These are phyloP conservation scores for Heliconius melpomene DNA, from an alignment of 1,140 invertebrate genomes.

Conservation along the genomic window DNA sequence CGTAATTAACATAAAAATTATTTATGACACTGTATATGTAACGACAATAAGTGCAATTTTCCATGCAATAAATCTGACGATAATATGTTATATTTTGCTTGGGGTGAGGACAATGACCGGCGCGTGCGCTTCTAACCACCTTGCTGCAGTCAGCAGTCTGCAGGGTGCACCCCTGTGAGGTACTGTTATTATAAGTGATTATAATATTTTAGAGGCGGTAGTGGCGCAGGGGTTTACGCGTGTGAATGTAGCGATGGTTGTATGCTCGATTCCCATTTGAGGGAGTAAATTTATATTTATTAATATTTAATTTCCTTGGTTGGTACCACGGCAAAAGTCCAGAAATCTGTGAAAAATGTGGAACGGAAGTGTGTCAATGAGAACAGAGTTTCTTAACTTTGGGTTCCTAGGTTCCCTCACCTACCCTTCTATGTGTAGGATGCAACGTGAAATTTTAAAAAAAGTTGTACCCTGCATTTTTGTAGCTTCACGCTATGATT, in stretches of 20 bases:
- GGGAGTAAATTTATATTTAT: background rate
- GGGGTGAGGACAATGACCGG: slow-evolving; percentile 52
- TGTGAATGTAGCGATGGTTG: background rate
- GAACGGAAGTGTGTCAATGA: too few species aligned
- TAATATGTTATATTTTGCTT: slow-evolving; percentile 69
- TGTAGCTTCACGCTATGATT: too few species aligned
- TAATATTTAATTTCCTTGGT: too few species aligned
- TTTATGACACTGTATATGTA: slow-evolving; percentile 56
- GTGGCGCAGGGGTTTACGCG: background rate
- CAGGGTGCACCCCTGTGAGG: slow-evolving; percentile 32
- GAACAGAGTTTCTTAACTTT: too few species aligned
- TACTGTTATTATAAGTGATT: slow-evolving; percentile 35
- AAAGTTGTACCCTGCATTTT: too few species aligned
- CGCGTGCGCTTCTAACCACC: slow-evolving; percentile 52
- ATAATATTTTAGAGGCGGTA: slow-evolving; percentile 12
- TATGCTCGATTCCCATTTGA: background rate
- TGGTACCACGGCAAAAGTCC: background rate
- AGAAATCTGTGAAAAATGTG: too few species aligned
- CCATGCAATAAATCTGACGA: slow-evolving; percentile 73
- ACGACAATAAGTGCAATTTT: slow-evolving; percentile 75
- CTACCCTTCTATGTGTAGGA: too few species aligned
- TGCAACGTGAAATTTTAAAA: too few species aligned
- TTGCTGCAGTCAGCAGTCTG: slow-evolving; percentile 42
- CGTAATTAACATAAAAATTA: slow-evolving; percentile 76
- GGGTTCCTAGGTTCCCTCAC: too few species aligned